Conservation (phyloP, 1,140 invertebrate genomes). For the Lepidurus packardi region DNA sequence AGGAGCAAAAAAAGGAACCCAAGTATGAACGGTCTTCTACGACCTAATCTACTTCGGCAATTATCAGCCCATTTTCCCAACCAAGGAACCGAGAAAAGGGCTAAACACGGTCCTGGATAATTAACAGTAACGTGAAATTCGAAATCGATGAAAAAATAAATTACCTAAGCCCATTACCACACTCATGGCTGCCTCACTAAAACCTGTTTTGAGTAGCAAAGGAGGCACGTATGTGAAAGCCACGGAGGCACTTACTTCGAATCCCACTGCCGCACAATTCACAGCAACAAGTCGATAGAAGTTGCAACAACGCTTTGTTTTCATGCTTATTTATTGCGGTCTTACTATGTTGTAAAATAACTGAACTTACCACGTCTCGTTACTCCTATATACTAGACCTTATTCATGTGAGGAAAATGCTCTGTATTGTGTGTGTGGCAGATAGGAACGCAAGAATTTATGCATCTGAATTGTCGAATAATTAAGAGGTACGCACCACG, state of each 20-base stretch:
- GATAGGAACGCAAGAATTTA: neutral
- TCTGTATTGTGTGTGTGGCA: neutral
- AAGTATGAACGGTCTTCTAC: conserved; percentile 50
- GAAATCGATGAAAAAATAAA: neutral
- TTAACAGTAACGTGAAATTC: neutral
- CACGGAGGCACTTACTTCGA: conserved; percentile 49
- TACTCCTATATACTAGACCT: neutral
- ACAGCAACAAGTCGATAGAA: conserved; percentile 38
- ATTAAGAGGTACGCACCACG: too few relatives aligned
- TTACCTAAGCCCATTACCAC: conserved; percentile 38
- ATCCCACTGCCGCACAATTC: conserved; percentile 49
- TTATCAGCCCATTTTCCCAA: conserved; percentile 48
- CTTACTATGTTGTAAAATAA: too few relatives aligned
- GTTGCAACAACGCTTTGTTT: neutral
- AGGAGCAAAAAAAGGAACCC: conserved; percentile 44
- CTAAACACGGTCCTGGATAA: conserved; percentile 44
- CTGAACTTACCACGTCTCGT: too few relatives aligned
- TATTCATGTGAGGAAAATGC: neutral
- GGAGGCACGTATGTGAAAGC: conserved; percentile 52
- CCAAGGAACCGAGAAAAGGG: conserved; percentile 47
- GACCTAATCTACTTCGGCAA: conserved; percentile 46
- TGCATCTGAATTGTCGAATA: too few relatives aligned
- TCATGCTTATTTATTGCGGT: neutral
- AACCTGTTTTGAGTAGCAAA: conserved; percentile 49
- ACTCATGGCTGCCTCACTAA: conserved; percentile 47